Base-by-base conservation (phyloP, 2,113 vertebrate genomes). In the Oryzias javanicus region DNA sequence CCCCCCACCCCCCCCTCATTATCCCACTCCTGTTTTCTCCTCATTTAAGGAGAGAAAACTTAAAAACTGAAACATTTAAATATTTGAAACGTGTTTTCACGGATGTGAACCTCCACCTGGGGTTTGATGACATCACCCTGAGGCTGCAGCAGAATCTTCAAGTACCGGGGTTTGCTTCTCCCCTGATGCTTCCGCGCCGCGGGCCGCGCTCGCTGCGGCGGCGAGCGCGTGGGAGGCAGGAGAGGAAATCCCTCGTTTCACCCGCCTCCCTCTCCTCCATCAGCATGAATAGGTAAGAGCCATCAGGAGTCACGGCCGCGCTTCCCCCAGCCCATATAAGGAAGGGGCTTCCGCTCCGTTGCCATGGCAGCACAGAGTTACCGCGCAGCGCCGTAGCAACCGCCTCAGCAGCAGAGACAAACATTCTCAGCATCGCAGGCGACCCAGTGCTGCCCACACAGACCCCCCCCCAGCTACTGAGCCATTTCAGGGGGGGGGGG, bases 201-300 rank as follows among this genome's bases (percentile, higher is more conserved):
- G 3, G 22, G 29, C 29, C 29, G 6, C 8, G 6, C 29, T 35
- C 35, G 53, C 44, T 12, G 18, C 22, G 75, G 70, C 55, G 63
- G 6, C 6, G 60, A 64, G 64, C 6, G 60, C 61, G 64, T 62
- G 68, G 62, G 67, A 51, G 67, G 70, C 52, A 80, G 77, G 77
- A 79, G 76, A 84, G 83, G 83, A 84, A 84, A 86, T 83, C 84
- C 84, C 86, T 86, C 59, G 79, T 81, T 86, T 85, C 88, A 87
- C 81, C 76, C 76, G 47, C 78, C 79, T 78, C 80, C 72, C 66
- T 79, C 75, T 80, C 76, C 77, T 79, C 62, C 55, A 58, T 60
- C 71, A 41, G 61, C 71, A 44, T 14, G 20, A 72, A 80, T 64
- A 72, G 78, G 76, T 82, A 55, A 55, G 35, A 63, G 55, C 51